A percentile compares a stretch with the other conserved stretches of the same genome.
Evolutionary conservation across 2,797 vertebrate species (phyloP).

Genomic region (Pitangus sulphuratus): DNA sequence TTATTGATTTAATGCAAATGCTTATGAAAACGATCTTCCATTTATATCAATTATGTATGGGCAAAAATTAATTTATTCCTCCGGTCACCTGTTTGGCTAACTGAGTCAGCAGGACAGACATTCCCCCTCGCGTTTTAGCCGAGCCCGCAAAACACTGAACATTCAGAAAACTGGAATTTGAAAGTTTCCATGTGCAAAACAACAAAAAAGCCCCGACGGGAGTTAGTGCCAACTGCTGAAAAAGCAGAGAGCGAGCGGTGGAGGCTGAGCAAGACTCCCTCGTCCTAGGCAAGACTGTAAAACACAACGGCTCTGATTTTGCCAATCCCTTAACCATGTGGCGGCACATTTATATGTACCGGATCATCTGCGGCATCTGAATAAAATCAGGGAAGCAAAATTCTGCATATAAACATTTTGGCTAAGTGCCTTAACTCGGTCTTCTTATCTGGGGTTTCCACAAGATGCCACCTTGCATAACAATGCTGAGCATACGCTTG

Average conservation of each 20-base stretch:
- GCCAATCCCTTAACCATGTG: slow-evolving; percentile 61
- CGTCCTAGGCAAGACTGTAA: slow-evolving; percentile 53
- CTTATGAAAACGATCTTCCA: slow-evolving; percentile 69
- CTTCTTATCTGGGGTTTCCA: slow-evolving; percentile 66
- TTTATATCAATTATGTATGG: slow-evolving; percentile 74
- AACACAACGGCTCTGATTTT: slow-evolving; percentile 60
- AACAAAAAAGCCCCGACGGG: slow-evolving; percentile 58
- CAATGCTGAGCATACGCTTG: slow-evolving; percentile 44
- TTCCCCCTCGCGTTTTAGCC: background rate
- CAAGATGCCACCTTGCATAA: slow-evolving; percentile 62
- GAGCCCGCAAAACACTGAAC: background rate
- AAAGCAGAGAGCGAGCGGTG: slow-evolving; percentile 49
- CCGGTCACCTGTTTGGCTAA: slow-evolving; percentile 65
- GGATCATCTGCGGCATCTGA: slow-evolving; percentile 66
- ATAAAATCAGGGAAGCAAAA: slow-evolving; percentile 72
- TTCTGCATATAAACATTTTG: slow-evolving; percentile 72
- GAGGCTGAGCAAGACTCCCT: slow-evolving; percentile 55
- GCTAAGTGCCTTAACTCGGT: slow-evolving; percentile 59
- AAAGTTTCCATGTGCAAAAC: slow-evolving; percentile 59
- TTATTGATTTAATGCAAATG: slow-evolving; percentile 74
- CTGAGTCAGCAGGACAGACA: slow-evolving; percentile 47
- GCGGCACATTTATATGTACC: slow-evolving; percentile 56
- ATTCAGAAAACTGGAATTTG: slow-evolving; percentile 2
- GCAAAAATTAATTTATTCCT: slow-evolving; percentile 77
- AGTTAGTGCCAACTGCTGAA: slow-evolving; percentile 61